phyloP scores from a whole-genome alignment of 2,113 vertebrate genomes.

The Eubucco bourcierii region DNA sequence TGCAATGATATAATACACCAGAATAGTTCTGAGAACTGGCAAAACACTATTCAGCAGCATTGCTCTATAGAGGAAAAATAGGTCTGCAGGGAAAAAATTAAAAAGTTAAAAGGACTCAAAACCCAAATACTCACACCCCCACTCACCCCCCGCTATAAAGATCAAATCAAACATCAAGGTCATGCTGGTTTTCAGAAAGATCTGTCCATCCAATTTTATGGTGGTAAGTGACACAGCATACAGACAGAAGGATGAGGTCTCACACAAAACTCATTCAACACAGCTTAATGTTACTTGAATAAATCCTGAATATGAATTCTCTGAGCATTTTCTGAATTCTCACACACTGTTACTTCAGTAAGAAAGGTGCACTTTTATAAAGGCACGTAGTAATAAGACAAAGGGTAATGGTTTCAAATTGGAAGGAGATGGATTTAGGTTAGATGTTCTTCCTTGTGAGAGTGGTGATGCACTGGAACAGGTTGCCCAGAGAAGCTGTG shows the following conservation, averaged over 20 bases:
- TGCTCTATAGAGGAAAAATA: not conserved
- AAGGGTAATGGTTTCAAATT: too few species aligned
- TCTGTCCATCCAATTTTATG: not conserved
- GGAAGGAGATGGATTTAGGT: too few species aligned
- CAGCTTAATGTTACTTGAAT: not conserved
- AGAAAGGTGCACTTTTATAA: not conserved
- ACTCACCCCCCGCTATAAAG: not conserved
- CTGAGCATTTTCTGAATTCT: not conserved
- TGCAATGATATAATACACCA: not conserved
- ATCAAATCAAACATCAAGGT: not conserved
- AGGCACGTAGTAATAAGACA: too few species aligned
- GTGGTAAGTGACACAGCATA: not conserved
- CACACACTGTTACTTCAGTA: not conserved
- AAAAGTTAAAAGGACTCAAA: not conserved
- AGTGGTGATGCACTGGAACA: too few species aligned
- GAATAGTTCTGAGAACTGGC: not conserved
- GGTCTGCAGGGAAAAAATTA: not conserved
- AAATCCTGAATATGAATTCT: not conserved
- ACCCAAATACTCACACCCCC: accelerated
- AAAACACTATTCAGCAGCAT: not conserved
- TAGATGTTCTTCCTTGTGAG: too few species aligned
- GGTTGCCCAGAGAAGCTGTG: too few species aligned
- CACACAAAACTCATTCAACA: not conserved
- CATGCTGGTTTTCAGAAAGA: not conserved
- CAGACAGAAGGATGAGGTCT: not conserved